Base-by-base conservation (phyloP, 2,888 invertebrate genomes). In the Saturnia pavonia region DNA sequence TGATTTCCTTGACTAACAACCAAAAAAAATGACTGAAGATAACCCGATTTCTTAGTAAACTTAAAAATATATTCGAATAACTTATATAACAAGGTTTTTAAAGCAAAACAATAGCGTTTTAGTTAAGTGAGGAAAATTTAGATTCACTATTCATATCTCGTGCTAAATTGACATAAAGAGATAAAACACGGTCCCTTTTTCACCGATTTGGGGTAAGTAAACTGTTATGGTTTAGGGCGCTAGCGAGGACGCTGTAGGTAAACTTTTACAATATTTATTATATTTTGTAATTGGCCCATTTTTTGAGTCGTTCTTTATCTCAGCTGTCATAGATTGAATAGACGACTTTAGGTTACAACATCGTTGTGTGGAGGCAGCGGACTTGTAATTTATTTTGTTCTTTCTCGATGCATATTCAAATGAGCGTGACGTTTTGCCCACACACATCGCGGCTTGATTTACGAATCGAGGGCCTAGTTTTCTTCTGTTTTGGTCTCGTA, bases 281-380 rank as follows among this genome's bases (percentile, higher is more conserved):
- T 88, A 92, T 93, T 91, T 91, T 90, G 92, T 88, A 92, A 92
- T 89, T 89, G 91, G 81, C 89, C 92, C 79, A 88, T 87, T 89
- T 92, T 54, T 80, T 74, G 74, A 72, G 70, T 76, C 72, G 72
- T 77, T 78, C 80, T 80, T 82, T 83, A 85, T 87, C 86, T 87
- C 85, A 70, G 75, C 73, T 87, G 86, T 83, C 83, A 85, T 85
- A 85, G 85, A 86, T 85, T 85, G 84, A 85, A 84, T 84, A 84
- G 84, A 84, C 77, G 80, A 83, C 74, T 78, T 70, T 71, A 67
- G 71, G 82, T 88, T 85, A 87, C 87, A 78, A 86, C 87, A 88
- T 74, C 70, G 74, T 77, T 42, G 66, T 69, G 74, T 42, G 74
- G 74, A 76, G 63, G 80, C 78, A 40, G 65, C 74, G 72, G 70